Evolutionary conservation across 1,140 invertebrate genomes (phyloP), one percentile per base, ranked within the genome.

Genomic region (Drosophila guanche): DNA sequence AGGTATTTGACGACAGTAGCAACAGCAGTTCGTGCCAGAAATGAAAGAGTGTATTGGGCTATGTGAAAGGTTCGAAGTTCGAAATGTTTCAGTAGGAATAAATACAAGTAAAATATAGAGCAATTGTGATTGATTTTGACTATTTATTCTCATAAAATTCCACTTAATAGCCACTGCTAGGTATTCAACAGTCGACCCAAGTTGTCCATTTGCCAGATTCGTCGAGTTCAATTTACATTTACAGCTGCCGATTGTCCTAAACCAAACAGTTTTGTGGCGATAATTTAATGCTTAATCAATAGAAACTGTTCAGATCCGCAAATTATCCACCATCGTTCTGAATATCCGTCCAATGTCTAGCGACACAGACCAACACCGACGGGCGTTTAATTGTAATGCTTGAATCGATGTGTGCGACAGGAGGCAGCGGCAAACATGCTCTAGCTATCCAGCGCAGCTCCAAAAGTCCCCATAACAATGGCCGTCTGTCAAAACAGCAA

Each of bases 211-310:
- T 22, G 33, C 63, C 65, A 37, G 33, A 12, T 63, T 75, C 46
- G 37, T 50, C 48, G 57, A 61, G 29, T 41, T 54, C 75, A 81
- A 78, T 85, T 84, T 66, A 78, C 68, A 75, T 84, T 47, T 79
- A 59, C 50, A 73, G 55, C 63, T 75, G 69, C 56, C 79, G 53
- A 63, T 73, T 69, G 52, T 37, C 27, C 52, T 16, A 50, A 7
- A 52, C 27, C 4, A 20, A 53, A 53, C 58, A 41, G 41, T 60
- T 55, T 60, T 52, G 63, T 20, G 57, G 67, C 71, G 75, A 86
- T 85, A 86, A 86, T 88, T 88, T 86, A 88, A 86, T 76, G 74
- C 78, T 86, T 86, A 86, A 86, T 86, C 81, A 83, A 78, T 78
- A 86, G 46, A 88, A 86, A 83, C 88, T 78, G 81, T 83, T 54